Percentiles rank a stretch among this genome's conserved stretches.
These are phyloP conservation scores for Sceliomorpha sp. DNA, from an alignment of 2,888 invertebrate genomes.

Conservation along the genomic window DNA sequence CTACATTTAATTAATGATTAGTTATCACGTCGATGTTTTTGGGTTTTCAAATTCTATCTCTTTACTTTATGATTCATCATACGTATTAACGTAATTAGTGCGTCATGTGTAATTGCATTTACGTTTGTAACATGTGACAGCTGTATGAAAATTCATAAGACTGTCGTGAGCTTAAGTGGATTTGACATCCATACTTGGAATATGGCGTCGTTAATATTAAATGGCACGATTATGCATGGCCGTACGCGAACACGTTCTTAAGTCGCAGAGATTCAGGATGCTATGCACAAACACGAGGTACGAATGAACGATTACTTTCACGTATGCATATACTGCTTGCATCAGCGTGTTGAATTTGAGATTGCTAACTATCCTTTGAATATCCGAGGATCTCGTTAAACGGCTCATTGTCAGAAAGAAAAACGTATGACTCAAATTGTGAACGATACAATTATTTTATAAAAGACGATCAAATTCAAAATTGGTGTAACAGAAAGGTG, in stretches of 20 bases:
- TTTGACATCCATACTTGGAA: slow-evolving; percentile 75
- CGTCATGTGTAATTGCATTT: not conserved
- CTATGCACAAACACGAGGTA: slow-evolving; percentile 50
- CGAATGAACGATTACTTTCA: slow-evolving; percentile 49
- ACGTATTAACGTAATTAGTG: too few relatives aligned
- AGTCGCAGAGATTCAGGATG: slow-evolving; percentile 32
- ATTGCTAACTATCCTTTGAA: slow-evolving; percentile 45
- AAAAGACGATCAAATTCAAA: too few relatives aligned
- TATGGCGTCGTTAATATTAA: slow-evolving; percentile 79
- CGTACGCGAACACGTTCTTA: slow-evolving; percentile 9
- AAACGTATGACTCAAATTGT: too few relatives aligned
- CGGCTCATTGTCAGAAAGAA: too few relatives aligned
- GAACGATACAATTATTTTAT: too few relatives aligned
- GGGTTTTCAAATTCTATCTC: too few relatives aligned
- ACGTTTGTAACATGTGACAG: slow-evolving; percentile 27
- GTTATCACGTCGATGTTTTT: too few relatives aligned
- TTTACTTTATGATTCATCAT: too few relatives aligned
- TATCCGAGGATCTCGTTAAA: slow-evolving; percentile 31
- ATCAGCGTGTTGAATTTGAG: slow-evolving; percentile 49
- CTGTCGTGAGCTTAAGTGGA: slow-evolving; percentile 67
- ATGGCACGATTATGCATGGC: slow-evolving; percentile 73
- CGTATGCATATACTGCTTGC: slow-evolving; percentile 33
- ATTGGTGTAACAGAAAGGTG: too few relatives aligned
- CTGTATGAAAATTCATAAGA: slow-evolving; percentile 77
- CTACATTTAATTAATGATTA: too few relatives aligned